Conservation (phyloP, 2,797 vertebrate species). For the Silurus aristotelis region DNA sequence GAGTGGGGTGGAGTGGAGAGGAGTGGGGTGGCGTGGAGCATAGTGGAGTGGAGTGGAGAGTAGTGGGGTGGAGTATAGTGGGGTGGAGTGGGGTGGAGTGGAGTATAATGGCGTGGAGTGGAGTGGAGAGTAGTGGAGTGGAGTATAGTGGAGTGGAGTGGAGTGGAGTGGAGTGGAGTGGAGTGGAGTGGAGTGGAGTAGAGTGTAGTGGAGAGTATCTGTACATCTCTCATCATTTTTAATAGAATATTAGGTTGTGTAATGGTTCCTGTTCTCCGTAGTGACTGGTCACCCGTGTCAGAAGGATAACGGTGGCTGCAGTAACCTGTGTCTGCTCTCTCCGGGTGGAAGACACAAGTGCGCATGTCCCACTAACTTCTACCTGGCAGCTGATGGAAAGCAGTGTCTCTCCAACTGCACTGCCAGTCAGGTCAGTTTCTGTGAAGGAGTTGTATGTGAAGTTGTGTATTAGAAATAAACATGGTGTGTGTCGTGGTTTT, state of each 20-base stretch:
- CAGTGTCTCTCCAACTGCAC: slow-evolving; percentile 98
- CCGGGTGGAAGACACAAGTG: slow-evolving; percentile 80
- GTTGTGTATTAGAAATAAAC: not conserved
- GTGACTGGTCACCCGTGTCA: slow-evolving; percentile 84
- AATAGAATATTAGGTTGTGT: not conserved
- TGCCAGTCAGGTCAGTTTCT: slow-evolving; percentile 85
- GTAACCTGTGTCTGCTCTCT: slow-evolving; percentile 86
- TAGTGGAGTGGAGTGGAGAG: no score
- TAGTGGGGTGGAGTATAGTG: no score
- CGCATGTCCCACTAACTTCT: slow-evolving; percentile 84
- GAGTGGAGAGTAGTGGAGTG: no score
- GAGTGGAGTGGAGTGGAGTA: no score
- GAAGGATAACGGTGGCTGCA: slow-evolving; percentile 82
- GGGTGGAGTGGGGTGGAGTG: no score
- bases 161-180: no score
- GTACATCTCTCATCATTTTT: not conserved
- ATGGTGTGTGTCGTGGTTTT: not conserved
- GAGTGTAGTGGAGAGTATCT: no score
- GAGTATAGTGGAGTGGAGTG: no score
- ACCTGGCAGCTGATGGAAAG: slow-evolving; percentile 82
- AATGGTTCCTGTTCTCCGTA: slow-evolving; percentile 48
- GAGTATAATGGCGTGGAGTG: no score
- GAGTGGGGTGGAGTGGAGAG: no score
- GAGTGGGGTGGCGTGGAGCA: no score
- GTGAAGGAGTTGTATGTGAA: not conserved